Percentiles rank a stretch among this genome's conserved stretches.
Evolutionary conservation across 2,113 vertebrate species (phyloP).

Genomic region (Dryoscopus gambensis): DNA sequence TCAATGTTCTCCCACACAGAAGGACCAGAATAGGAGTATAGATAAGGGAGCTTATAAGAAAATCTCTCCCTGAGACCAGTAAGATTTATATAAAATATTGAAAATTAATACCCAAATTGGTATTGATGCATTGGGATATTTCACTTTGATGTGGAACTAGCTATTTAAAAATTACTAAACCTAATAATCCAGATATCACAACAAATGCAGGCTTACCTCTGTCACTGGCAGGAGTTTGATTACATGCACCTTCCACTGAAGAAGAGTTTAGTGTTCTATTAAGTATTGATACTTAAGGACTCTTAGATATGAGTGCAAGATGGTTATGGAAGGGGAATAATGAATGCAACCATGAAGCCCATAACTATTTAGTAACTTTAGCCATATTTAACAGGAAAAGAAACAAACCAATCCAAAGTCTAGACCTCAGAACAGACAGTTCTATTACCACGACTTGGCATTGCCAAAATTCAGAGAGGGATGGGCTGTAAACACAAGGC

Average conservation of each 20-base stretch:
- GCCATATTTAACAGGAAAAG: not conserved
- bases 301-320: not conserved
- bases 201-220: not conserved
- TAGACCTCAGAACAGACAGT: not conserved
- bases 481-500: not conserved
- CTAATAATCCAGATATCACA: not conserved
- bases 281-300: not conserved
- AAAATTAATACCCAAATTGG: not conserved
- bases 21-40: not conserved
- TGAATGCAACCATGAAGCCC: not conserved
- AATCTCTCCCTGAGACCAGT: not conserved
- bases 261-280: not conserved
- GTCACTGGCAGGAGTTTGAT: not conserved
- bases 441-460: not conserved
- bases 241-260: not conserved
- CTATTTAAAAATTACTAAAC: not conserved
- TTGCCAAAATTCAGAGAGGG: not conserved
- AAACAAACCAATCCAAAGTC: not conserved
- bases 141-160: not conserved
- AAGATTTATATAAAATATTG: not conserved
- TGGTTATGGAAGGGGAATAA: not conserved
- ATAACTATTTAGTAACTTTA: not conserved
- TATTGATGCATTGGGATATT: not conserved
- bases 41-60: not conserved
- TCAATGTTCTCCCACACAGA: not conserved